Base-by-base conservation (phyloP, 2,888 invertebrate species). In the Ophioninae sp. region DNA sequence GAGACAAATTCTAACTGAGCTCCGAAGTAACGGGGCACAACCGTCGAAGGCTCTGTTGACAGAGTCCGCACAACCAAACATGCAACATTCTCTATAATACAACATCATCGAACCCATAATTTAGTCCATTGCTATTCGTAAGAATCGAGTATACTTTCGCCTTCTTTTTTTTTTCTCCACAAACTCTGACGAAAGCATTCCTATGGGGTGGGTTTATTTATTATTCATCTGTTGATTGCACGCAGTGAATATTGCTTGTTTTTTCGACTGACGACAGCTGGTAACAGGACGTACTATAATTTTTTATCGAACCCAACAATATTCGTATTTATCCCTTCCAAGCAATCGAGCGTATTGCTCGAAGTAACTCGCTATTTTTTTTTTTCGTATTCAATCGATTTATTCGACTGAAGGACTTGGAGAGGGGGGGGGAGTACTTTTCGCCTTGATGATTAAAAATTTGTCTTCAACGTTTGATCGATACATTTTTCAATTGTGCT, bases 1-100 rank as follows among this genome's bases (percentile, higher is more conserved):
- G 39, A 39, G 6, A 65, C 65, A 20, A 39, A 39, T 17, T 64
- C 22, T 6, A 63, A 75, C 75, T 75, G 75, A 75, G 75, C 75
- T 56, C 39, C 20, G 37, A 56, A 65, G 23, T 20, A 23, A 2
- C 20, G 56, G 0, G 39, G 6, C 9, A 63, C 37, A 39, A 58
- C 22, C 13, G 65, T 75, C 58, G 56, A 65, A 75, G 44, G 63
- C 63, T 56, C 58, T 65, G 64, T n/a, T 65, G 64, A 63, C 13
- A 37, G 56, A 39, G 44, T 56, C 39, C n/a, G 58, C 22, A 22
- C 20, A 7, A 37, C 64, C 20, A 7, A 13, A 56, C 65, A 39
- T 74, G 77, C 39, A 41, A 72, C 8, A 17, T 39, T 59, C 59
- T 72, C 41, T 59, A 17, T 59, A 72, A 58, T 22, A 22, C 41